phyloP scores from a whole-genome alignment of 2,888 invertebrate genomes.

The Polydrusus tereticollis region DNA sequence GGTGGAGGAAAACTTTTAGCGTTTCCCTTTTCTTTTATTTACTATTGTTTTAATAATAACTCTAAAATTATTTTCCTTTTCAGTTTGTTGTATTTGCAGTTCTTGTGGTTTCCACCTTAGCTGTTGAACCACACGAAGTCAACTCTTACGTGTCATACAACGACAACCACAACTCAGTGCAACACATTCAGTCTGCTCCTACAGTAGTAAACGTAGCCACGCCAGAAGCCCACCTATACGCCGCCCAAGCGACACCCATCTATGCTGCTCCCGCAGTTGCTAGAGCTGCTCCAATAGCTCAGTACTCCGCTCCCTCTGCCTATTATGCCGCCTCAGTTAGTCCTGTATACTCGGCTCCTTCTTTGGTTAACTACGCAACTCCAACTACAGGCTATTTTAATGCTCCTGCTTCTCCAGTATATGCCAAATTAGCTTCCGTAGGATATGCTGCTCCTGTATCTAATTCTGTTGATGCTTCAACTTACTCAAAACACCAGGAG shows the following conservation, averaged over 20 bases:
- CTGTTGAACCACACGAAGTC: constrained; percentile 46
- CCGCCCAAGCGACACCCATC: not conserved
- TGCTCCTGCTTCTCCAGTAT: not conserved
- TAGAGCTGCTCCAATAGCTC: constrained; percentile 24
- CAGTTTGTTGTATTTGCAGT: constrained; percentile 61
- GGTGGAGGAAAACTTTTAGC: too few relatives aligned
- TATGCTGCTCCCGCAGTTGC: constrained; percentile 16
- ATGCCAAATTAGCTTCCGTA: not conserved
- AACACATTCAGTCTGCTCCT: constrained; percentile 47
- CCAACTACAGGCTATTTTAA: not conserved
- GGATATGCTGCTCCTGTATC: not conserved
- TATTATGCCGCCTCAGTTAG: constrained; percentile 36
- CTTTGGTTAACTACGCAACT: constrained; percentile 23
- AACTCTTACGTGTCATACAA: constrained; percentile 52
- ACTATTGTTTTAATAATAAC: too few relatives aligned
- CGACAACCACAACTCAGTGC: constrained; percentile 50
- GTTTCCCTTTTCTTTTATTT: too few relatives aligned
- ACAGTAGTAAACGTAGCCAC: constrained; percentile 47
- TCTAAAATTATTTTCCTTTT: constrained; percentile 8
- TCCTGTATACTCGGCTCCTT: not conserved
- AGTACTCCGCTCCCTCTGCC: not conserved
- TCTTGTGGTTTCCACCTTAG: constrained; percentile 63
- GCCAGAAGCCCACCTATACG: constrained; percentile 25
- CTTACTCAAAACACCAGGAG: not conserved
- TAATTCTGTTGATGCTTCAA: constrained; percentile 57